Base-by-base conservation (phyloP, 1,140 invertebrate species). In the Drosophila orena region DNA sequence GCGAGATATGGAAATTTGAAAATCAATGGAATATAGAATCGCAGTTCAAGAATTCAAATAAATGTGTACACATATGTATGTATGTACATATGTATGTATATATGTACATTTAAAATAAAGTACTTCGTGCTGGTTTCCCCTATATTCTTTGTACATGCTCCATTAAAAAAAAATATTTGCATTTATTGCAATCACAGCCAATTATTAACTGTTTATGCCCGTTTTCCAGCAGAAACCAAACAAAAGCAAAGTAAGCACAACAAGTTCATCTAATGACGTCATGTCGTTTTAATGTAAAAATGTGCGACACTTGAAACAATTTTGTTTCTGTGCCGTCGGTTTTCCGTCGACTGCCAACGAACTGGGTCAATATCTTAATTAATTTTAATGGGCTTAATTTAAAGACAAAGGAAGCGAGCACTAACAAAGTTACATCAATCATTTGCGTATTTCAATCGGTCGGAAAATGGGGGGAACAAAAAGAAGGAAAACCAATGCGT, bases 321-420 rank as follows among this genome's bases (percentile, higher is more conserved):
- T 60, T 70, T 54, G 27, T 20, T 17, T 15, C 52, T 42, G 56
- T 71, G 20, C 24, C 54, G 52, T 24, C 50, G 37, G 11, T 58
- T 61, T 72, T 37, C 40, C 35, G 30, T 42, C 42, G 56, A 37
- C 61, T 60, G 34, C 17, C 42, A 62, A 43, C 57, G 30, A 75
- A 76, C 52, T 75, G 47, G 72, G 72, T 75, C 72, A 75, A 75
- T 76, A 75, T 76, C 73, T 76, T 76, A 76, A 76, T 76, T 76
- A 76, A 66, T 76, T 76, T 76, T 76, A 76, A 76, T 76, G 71
- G 73, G 72, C 72, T 76, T 76, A 76, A 76, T 76, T 76, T 66
- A 76, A 55, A 76, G 55, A 60, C 61, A 77, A 69, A 69, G 54
- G 49, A 46, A 77, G 46, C 52, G 62, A 66, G 62, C 47, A 30